A percentile compares a stretch with the other conserved stretches of the same genome.
These are phyloP conservation scores for Amphipyra tragopoginis DNA, from an alignment of 2,888 invertebrate genomes.

Conservation along the genomic window DNA sequence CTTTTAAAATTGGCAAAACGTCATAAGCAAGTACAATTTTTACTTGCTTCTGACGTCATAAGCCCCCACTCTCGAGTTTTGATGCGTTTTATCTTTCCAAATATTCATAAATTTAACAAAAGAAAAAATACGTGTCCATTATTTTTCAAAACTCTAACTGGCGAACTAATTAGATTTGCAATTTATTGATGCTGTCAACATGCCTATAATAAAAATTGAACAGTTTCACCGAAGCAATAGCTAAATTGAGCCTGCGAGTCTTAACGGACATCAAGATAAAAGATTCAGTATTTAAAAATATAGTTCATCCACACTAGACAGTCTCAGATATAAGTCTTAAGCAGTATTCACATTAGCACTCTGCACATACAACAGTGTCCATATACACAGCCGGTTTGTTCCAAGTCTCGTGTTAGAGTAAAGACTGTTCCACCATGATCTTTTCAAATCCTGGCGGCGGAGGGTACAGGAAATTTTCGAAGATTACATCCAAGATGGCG, in stretches of 20 bases:
- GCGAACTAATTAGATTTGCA: too few species aligned
- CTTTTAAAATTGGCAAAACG: too few species aligned
- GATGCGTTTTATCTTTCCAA: too few species aligned
- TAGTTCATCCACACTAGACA: slow-evolving; percentile 54
- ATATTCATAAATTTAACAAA: too few species aligned
- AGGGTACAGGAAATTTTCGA: slow-evolving; percentile 96
- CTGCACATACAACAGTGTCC: slow-evolving; percentile 57
- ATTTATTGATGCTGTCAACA: too few species aligned
- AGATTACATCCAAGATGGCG: slow-evolving; percentile 98
- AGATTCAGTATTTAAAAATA: slow-evolving; percentile 55
- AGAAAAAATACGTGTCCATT: too few species aligned
- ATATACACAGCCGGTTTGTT: slow-evolving; percentile 52
- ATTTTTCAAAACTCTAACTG: too few species aligned
- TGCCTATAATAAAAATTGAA: too few species aligned
- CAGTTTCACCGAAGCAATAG: slow-evolving; percentile 1
- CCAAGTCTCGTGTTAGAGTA: slow-evolving; percentile 92
- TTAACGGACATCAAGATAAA: slow-evolving; percentile 30
- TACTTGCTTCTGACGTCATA: too few species aligned
- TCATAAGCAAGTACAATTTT: too few species aligned
- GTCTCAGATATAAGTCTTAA: slow-evolving; percentile 56
- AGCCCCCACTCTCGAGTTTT: too few species aligned
- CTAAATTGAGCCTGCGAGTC: slow-evolving; percentile 8
- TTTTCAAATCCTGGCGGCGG: slow-evolving; percentile 97
- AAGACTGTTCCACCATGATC: slow-evolving; percentile 98
- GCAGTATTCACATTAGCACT: slow-evolving; percentile 51